Percentiles rank a stretch among this genome's conserved stretches.
Conservation (phyloP, 2,888 invertebrate genomes). For the Drosophila neonasuta region DNA sequence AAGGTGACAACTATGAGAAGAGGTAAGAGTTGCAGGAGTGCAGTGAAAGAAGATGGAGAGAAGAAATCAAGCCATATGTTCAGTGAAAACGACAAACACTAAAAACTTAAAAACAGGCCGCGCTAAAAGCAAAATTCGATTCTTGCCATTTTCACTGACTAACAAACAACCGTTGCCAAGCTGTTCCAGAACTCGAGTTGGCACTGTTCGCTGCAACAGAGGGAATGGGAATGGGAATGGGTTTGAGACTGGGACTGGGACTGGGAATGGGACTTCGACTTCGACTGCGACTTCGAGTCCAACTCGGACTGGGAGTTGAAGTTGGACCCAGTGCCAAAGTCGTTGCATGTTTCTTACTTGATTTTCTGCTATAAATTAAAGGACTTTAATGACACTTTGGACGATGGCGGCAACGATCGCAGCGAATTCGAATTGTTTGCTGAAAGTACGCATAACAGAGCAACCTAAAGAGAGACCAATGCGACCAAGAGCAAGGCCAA, state of each 20-base stretch:
- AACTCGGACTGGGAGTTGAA: slow-evolving; percentile 20
- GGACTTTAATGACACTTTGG: slow-evolving; percentile 77
- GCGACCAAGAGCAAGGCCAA: slow-evolving; percentile 13
- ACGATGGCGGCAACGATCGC: slow-evolving; percentile 69
- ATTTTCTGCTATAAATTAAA: slow-evolving; percentile 77
- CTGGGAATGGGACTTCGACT: slow-evolving; percentile 20
- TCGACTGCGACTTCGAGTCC: slow-evolving; percentile 8
- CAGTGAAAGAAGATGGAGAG: neutral
- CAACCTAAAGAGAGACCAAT: slow-evolving; percentile 25
- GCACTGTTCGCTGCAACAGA: slow-evolving; percentile 12
- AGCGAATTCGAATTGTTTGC: slow-evolving; percentile 68
- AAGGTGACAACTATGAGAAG: slow-evolving; percentile 64
- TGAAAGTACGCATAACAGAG: slow-evolving; percentile 62
- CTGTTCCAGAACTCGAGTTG: slow-evolving; percentile 26
- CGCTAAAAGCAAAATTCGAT: slow-evolving; percentile 77
- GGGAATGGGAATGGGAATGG: slow-evolving; percentile 9
- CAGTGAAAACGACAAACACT: slow-evolving; percentile 70
- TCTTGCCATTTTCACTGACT: slow-evolving; percentile 73
- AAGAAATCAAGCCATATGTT: slow-evolving; percentile 70
- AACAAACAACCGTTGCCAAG: slow-evolving; percentile 73
- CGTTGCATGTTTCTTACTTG: slow-evolving; percentile 78
- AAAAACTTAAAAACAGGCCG: slow-evolving; percentile 74
- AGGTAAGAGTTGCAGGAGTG: neutral
- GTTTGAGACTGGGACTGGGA: slow-evolving; percentile 15
- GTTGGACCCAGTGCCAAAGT: slow-evolving; percentile 62